Evolutionary conservation across 1,140 invertebrate species (phyloP).

Genomic region (Drosophila melanica): DNA sequence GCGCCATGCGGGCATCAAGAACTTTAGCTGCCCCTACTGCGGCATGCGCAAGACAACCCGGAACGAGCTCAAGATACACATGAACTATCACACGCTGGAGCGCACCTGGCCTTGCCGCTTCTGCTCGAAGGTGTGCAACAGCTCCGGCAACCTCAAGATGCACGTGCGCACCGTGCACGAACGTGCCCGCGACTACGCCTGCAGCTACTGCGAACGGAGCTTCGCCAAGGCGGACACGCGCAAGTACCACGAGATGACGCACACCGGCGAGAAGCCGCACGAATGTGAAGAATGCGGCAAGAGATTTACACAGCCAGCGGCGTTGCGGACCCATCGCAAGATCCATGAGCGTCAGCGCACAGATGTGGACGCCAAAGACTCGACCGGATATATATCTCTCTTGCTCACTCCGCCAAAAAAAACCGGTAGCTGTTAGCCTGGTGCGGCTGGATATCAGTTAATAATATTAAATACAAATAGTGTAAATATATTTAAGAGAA

Average conservation of each 20-base stretch:
- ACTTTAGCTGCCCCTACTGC: constrained; percentile 75
- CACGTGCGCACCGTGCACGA: constrained; percentile 73
- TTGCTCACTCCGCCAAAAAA: background rate
- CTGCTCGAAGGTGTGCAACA: constrained; percentile 72
- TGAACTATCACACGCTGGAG: constrained; percentile 78
- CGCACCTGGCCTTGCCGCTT: constrained; percentile 66
- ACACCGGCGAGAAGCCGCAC: constrained; percentile 85
- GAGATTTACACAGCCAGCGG: constrained; percentile 68
- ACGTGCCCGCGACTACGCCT: constrained; percentile 60
- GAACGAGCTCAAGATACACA: constrained; percentile 73
- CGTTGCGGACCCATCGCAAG: constrained; percentile 68
- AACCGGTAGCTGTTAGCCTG: background rate
- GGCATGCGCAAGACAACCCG: constrained; percentile 72
- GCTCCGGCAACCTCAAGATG: constrained; percentile 68
- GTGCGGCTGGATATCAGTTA: background rate
- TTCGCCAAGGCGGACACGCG: constrained; percentile 74
- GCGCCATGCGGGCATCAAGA: constrained; percentile 77
- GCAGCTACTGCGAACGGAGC: constrained; percentile 63
- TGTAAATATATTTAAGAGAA: too few relatives aligned
- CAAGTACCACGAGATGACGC: constrained; percentile 80
- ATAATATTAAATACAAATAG: background rate
- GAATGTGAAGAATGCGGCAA: constrained; percentile 64
- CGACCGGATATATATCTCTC: constrained; percentile 13
- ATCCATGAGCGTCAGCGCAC: constrained; percentile 51
- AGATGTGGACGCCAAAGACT: background rate